These are phyloP conservation scores for Hyposoter didymator DNA, from an alignment of 2,888 invertebrate species.

Conservation along the genomic window DNA sequence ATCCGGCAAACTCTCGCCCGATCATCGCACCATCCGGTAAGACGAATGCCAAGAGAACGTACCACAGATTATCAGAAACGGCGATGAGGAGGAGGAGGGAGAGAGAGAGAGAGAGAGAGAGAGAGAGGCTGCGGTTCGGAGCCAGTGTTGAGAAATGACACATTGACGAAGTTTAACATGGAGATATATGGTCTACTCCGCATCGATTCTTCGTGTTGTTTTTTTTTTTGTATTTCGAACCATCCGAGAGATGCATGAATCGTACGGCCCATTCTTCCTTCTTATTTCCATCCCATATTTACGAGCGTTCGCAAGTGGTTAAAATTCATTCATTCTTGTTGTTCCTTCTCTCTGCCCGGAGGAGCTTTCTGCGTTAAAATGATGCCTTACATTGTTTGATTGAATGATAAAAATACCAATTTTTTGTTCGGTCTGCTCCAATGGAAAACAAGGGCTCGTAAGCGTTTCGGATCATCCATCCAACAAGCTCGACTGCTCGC, in stretches of 20 bases:
- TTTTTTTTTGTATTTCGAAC: conserved; percentile 8
- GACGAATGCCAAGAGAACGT: conserved; percentile 40
- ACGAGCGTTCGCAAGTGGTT: conserved; percentile 19
- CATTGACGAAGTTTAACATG: conserved; percentile 61
- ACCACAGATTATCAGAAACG: conserved; percentile 35
- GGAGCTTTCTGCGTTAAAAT: conserved; percentile 3
- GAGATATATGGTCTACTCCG: conserved; percentile 52
- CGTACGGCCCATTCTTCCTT: conserved; percentile 20
- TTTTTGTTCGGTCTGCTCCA: background rate
- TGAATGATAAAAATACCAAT: conserved; percentile 31
- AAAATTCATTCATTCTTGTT: conserved; percentile 39
- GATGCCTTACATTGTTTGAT: conserved; percentile 27
- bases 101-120: conserved; percentile 36
- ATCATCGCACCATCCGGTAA: conserved; percentile 54
- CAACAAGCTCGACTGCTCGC: background rate
- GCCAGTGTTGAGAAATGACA: conserved; percentile 74
- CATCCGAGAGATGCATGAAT: conserved; percentile 24
- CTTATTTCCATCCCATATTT: conserved; percentile 26
- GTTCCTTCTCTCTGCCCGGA: conserved; percentile 8
- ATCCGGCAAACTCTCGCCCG: conserved; percentile 44
- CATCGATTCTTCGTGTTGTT: conserved; percentile 8
- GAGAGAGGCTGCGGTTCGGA: conserved; percentile 59
- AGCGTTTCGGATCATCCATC: background rate
- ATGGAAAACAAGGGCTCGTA: background rate
- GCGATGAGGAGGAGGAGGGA: conserved; percentile 19